A percentile compares a stretch with the other conserved stretches of the same genome.
Evolutionary conservation across 2,797 vertebrate species (phyloP).

Genomic region (Steatocranus sp.): DNA sequence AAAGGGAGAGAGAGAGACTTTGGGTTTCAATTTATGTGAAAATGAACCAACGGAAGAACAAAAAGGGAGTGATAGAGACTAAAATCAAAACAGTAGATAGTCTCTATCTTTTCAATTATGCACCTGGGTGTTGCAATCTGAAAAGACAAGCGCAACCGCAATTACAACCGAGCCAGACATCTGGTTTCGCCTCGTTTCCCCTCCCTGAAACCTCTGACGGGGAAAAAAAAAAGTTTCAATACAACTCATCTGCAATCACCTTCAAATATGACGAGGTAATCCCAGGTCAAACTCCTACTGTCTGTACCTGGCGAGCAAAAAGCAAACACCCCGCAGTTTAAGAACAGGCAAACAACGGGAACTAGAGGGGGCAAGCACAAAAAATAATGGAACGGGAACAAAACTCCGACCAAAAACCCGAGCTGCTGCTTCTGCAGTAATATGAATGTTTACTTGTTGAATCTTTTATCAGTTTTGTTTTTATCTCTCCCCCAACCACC

Average conservation of each 20-base stretch:
- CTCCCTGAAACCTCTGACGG: background rate
- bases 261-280: slow-evolving; percentile 5
- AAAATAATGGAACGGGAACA: background rate
- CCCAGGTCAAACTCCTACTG: slow-evolving; percentile 14
- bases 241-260: slow-evolving; percentile 29
- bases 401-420: background rate
- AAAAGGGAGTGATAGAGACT: background rate
- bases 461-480: slow-evolving; percentile 67
- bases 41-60: background rate
- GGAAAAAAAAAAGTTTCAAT: background rate
- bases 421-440: slow-evolving; percentile 3
- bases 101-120: slow-evolving; percentile 8
- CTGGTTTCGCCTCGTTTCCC: background rate
- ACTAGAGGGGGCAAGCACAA: background rate
- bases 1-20: background rate
- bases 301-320: slow-evolving; percentile 21
- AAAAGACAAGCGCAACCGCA: slow-evolving; percentile 8
- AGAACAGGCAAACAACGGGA: background rate
- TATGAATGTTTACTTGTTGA: slow-evolving; percentile 70
- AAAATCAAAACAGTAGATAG: slow-evolving; percentile 1
- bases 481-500: slow-evolving; percentile 14
- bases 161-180: slow-evolving; percentile 7
- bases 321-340: slow-evolving; percentile 4
- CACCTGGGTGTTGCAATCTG: slow-evolving; percentile 15
- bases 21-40: slow-evolving; percentile 7